A percentile compares a stretch with the other conserved stretches of the same genome.
phyloP scores from a whole-genome alignment of 2,113 vertebrate genomes.

The Romanogobio albipinnatus region DNA sequence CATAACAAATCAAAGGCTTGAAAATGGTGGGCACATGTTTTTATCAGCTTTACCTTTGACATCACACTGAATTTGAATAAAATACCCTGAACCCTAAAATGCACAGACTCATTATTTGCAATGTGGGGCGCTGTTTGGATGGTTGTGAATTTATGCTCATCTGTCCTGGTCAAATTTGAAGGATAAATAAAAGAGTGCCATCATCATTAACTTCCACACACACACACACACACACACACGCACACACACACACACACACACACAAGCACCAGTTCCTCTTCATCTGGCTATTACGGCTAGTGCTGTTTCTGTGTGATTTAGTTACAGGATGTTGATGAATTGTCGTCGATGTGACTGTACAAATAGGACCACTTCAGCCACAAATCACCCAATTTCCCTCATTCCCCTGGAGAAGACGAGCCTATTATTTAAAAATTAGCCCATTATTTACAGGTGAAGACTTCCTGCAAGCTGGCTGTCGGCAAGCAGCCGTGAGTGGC shows the following conservation, averaged over 20 bases:
- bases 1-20: conserved; percentile 33
- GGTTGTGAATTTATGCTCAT: neutral
- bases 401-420: neutral
- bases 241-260: conserved; percentile 31
- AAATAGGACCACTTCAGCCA: conserved; percentile 25
- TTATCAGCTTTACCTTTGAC: neutral
- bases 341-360: conserved; percentile 5
- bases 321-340: conserved; percentile 48
- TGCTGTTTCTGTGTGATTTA: conserved; percentile 35
- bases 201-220: neutral
- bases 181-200: conserved; percentile 9
- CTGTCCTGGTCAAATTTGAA: conserved; percentile 7
- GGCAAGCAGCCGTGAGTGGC: conserved; percentile 5
- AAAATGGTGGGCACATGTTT: conserved; percentile 7
- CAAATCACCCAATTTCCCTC: conserved; percentile 34
- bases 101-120: neutral
- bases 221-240: neutral
- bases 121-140: neutral
- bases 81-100: neutral
- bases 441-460: conserved; percentile 64
- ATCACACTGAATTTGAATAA: neutral
- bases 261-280: conserved; percentile 16
- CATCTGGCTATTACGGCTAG: conserved; percentile 9
- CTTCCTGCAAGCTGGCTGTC: conserved; percentile 24
- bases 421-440: conserved; percentile 27